Evolutionary conservation across 1,140 invertebrate genomes (phyloP).

Genomic region (Drosophila sulfurigaster): DNA sequence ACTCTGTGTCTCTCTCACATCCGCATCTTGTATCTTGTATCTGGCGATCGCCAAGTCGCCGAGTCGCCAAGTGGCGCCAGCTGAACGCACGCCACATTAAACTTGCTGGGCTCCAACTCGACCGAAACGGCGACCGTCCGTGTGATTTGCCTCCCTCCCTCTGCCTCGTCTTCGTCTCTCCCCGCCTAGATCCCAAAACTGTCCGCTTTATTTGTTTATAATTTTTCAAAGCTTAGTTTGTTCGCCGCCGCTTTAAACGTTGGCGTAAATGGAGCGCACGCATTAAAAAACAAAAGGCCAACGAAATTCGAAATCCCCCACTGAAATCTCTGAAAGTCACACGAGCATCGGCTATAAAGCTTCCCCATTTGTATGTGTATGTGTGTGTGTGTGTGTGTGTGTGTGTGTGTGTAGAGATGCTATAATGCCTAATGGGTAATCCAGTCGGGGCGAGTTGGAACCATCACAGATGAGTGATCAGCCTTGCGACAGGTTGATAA

Average conservation of each 20-base stretch:
- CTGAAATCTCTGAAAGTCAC: slow-evolving; percentile 30
- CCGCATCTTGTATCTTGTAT: slow-evolving; percentile 51
- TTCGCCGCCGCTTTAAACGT: slow-evolving; percentile 30
- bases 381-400: slow-evolving; percentile 4
- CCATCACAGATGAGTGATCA: not conserved
- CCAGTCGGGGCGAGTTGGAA: slow-evolving; percentile 10
- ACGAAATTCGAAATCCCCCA: slow-evolving; percentile 38
- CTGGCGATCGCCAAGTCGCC: slow-evolving; percentile 17
- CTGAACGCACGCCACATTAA: slow-evolving; percentile 76
- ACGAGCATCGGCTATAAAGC: slow-evolving; percentile 36
- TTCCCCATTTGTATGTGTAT: not conserved
- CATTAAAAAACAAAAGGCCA: slow-evolving; percentile 45
- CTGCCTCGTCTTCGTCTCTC: too few relatives aligned
- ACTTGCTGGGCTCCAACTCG: slow-evolving; percentile 40
- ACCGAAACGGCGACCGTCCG: slow-evolving; percentile 57
- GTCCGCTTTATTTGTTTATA: slow-evolving; percentile 73
- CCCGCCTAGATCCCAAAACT: not conserved
- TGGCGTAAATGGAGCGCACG: slow-evolving; percentile 70
- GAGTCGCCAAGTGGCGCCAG: slow-evolving; percentile 62
- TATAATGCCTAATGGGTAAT: slow-evolving; percentile 36
- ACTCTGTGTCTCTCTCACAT: slow-evolving; percentile 46
- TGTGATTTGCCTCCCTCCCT: slow-evolving; percentile 60
- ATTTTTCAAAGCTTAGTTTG: slow-evolving; percentile 74
- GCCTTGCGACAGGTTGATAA: slow-evolving; percentile 27
- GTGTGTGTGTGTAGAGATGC: not conserved